Evolutionary conservation across 2,113 vertebrate species (phyloP).

Genomic region (Taurulus bubalis): DNA sequence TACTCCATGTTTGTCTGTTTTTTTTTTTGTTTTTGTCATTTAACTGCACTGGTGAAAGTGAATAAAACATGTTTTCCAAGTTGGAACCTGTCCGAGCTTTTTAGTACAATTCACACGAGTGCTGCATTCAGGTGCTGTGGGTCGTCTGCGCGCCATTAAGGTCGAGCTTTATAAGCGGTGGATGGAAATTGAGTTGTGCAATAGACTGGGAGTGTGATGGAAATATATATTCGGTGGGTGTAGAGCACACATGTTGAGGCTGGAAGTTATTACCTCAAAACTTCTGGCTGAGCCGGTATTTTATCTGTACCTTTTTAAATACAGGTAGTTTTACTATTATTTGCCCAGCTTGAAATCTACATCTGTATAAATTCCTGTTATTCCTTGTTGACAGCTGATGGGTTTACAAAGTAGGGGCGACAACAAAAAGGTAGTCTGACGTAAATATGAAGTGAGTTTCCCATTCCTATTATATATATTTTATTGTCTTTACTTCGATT

Average conservation of each 20-base stretch:
- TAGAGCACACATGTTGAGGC: too few relatives aligned
- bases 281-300: not conserved
- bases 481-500: not conserved
- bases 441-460: too few relatives aligned
- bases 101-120: not conserved
- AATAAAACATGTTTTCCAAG: conserved; percentile 71
- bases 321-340: not conserved
- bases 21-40: conserved; percentile 27
- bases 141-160: not conserved
- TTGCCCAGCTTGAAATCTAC: not conserved
- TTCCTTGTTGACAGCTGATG: too few relatives aligned
- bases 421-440: too few relatives aligned
- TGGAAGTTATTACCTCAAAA: not conserved
- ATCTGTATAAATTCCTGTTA: not conserved
- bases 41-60: conserved; percentile 48
- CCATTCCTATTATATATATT: not conserved
- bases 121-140: not conserved
- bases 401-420: too few relatives aligned
- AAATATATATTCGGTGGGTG: too few relatives aligned
- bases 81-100: conserved; percentile 1
- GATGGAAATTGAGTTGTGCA: too few relatives aligned
- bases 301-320: not conserved
- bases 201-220: too few relatives aligned
- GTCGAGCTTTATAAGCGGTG: too few relatives aligned
- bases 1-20: conserved; percentile 42